These are phyloP conservation scores for Rhodinocichla rosea DNA, from an alignment of 2,113 vertebrate genomes.

Conservation along the genomic window DNA sequence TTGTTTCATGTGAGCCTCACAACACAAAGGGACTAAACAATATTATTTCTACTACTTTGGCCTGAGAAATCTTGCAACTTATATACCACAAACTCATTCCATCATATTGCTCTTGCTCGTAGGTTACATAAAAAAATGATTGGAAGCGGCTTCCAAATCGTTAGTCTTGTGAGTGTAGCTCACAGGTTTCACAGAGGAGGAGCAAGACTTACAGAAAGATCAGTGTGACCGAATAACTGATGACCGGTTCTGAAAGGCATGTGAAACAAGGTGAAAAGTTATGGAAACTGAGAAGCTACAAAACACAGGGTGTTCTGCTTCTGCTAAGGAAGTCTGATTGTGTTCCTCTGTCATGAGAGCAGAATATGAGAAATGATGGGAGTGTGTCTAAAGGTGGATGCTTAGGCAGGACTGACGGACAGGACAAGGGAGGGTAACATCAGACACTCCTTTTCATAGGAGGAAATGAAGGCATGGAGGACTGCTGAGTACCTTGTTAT, in stretches of 20 bases:
- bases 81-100: background rate
- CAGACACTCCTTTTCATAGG: background rate
- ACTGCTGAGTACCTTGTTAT: background rate
- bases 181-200: background rate
- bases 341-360: background rate
- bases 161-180: background rate
- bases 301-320: background rate
- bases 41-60: background rate
- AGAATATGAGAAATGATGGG: background rate
- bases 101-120: background rate
- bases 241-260: background rate
- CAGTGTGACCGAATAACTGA: background rate
- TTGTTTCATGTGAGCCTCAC: background rate
- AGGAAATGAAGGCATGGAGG: background rate
- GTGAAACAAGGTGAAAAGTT: background rate
- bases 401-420: background rate
- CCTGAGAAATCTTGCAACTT: background rate
- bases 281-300: background rate
- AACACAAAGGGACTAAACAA: background rate
- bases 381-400: background rate
- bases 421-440: background rate
- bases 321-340: background rate
- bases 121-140: background rate
- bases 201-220: background rate
- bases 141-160: background rate